These are phyloP conservation scores for Phania funesta DNA, from an alignment of 2,888 invertebrate species.

Conservation along the genomic window DNA sequence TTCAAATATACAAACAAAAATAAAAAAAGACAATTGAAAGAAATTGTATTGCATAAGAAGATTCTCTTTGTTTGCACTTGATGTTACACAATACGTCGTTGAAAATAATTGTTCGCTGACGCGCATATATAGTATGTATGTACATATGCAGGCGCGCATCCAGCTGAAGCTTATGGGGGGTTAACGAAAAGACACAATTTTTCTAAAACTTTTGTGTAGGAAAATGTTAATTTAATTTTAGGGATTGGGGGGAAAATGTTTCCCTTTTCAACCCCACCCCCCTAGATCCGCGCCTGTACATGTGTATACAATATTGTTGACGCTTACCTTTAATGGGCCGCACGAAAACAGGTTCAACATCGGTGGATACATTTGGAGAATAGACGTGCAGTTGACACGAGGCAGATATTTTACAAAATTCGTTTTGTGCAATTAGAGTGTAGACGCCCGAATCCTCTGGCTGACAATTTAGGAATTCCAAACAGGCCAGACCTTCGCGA, in stretches of 20 bases:
- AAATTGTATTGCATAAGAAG: conserved; percentile 56
- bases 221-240: too few species aligned
- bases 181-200: too few species aligned
- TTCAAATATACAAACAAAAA: conserved; percentile 1
- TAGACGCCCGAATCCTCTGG: conserved; percentile 89
- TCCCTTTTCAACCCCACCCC: too few species aligned
- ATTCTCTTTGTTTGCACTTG: conserved; percentile 16
- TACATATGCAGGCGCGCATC: too few species aligned
- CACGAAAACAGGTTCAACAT: conserved; percentile 88
- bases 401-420: conserved; percentile 85
- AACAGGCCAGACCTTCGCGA: conserved; percentile 85
- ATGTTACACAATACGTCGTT: conserved; percentile 44
- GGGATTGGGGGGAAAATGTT: too few species aligned
- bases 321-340: conserved; percentile 86
- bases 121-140: too few species aligned
- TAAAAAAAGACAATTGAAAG: neutral
- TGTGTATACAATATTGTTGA: neutral
- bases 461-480: conserved; percentile 86
- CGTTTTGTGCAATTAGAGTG: conserved; percentile 88
- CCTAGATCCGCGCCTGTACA: too few species aligned
- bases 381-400: conserved; percentile 88
- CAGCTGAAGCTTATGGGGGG: too few species aligned
- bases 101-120: too few species aligned
- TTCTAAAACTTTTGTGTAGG: too few species aligned
- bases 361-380: conserved; percentile 81